Evolutionary conservation across 2,797 vertebrate species (phyloP).

Genomic region (Gymnothorax javanicus): DNA sequence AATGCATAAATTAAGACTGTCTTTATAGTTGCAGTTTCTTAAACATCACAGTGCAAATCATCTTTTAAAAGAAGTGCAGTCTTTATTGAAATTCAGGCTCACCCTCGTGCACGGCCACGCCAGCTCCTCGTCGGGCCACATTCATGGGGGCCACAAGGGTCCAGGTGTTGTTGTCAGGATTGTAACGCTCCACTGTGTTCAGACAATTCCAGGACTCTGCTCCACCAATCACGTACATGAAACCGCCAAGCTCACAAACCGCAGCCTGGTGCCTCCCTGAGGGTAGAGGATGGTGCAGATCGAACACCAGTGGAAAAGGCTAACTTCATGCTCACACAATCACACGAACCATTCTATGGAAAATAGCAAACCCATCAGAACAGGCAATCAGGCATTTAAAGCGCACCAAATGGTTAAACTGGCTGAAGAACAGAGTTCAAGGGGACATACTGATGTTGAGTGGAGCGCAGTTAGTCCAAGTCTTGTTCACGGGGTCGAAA

Average conservation of each 20-base stretch:
- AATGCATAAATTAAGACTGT: neutral
- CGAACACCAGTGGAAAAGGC: neutral
- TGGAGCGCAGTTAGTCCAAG: conserved; percentile 89
- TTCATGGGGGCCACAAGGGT: conserved; percentile 93
- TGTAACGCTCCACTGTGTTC: conserved; percentile 93
- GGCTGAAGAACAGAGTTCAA: neutral
- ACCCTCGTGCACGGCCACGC: conserved; percentile 86
- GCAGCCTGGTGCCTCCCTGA: conserved; percentile 95
- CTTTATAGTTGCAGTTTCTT: neutral
- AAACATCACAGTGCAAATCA: neutral
- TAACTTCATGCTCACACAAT: neutral
- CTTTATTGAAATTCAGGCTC: conserved; percentile 29
- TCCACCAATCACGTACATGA: conserved; percentile 92
- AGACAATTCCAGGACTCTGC: conserved; percentile 98
- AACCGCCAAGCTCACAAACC: conserved; percentile 88
- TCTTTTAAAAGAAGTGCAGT: neutral
- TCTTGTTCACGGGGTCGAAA: conserved; percentile 91
- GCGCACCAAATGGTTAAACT: neutral
- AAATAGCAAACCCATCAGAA: neutral
- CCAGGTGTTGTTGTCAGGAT: conserved; percentile 94
- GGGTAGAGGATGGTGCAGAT: neutral
- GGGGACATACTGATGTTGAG: conserved; percentile 89
- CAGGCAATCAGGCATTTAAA: neutral
- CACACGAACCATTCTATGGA: neutral
- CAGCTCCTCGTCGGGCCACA: conserved; percentile 92